Base-by-base conservation (phyloP, 2,888 invertebrate species). In the Pseudeuparius sepicola region DNA sequence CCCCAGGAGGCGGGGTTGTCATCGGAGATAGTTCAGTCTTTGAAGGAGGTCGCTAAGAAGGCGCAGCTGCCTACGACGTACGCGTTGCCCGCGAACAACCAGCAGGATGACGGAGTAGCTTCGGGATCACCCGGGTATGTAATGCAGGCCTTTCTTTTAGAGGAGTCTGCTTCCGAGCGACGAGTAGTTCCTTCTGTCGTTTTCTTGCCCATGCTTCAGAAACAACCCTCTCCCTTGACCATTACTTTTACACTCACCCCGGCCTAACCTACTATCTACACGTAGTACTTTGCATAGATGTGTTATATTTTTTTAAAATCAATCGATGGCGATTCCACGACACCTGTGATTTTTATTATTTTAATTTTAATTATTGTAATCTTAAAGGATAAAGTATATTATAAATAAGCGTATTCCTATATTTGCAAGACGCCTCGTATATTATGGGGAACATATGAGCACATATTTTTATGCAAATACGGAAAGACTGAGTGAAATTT, bases 221-320 rank as follows among this genome's bases (percentile, higher is more conserved):
- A 85, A 63, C 77, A 90, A 55, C 81, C 80, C 57, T 78, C 82
- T 57, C 81, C 86, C 50, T 74, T 90, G 53, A 88, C 88, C 51
- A 82, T 89, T 56, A 88, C 90, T 63, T 89, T 94, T 61, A 88
- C 83, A 61, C 78, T 94, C 52, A 92, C 88, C 61, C 93, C 93
- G 56, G 87, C 90, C 70, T 88, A 81, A 69, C 53, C 44, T 36
- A 45, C 39, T 20, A 20, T 20, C 20, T n/a, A 20, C n/a, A 51
- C 47, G 13, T 46, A 49, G 51, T 55, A 57, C 53, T 52, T 56
- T 56, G 54, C 55, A 55, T 57, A 57, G 54, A 57, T 55, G 56
- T 57, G 55, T 57, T 55, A 57, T 59, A 59, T 60, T 60, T 60
- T 60, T 60, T 60, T 59, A 59, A 57, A 53, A 57, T 53, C 54